Evolutionary conservation across 2,888 invertebrate species (phyloP), one percentile per base, ranked within the genome.

Genomic region (Siphlonurus alternatus): DNA sequence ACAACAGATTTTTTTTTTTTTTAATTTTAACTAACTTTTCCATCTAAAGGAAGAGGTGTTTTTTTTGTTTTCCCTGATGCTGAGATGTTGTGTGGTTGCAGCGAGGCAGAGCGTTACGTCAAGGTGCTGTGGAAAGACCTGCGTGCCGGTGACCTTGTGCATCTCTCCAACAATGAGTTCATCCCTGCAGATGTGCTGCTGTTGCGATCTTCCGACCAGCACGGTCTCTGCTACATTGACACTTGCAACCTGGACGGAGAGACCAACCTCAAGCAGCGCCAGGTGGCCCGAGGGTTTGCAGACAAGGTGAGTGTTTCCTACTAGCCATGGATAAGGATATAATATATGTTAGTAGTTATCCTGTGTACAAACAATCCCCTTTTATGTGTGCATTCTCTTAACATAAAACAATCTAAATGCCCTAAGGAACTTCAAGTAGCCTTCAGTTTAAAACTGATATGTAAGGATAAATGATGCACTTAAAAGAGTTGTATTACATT

Each of bases 191-290:
- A 98, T 76, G 87, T 98, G 73, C 80, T 98, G 66, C 78, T 98
- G 65, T 79, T 97, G 66, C 83, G 88, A 71, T 89, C 93, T 65
- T 93, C 93, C 71, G 94, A 93, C 77, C 83, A 87, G 7, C 83
- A 88, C 72, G 96, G 96, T 56, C 80, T 90, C 65, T 95, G 94
- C 74, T 95, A 92, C 77, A 85, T 97, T 69, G 97, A 97, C 77
- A 97, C 97, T 0, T 92, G 93, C 73, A 96, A 97, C 78, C 79
- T 97, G 72, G 97, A 97, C 73, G 97, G 97, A 10, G 97, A 97
- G 78, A 91, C 93, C 60, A 97, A 96, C 78, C 80, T 97, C 67
- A 97, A 97, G 75, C 93, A 94, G 74, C 81, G 96, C 69, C 85
- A 91, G 74, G 89, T 92, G 60, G 87, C 86, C n/a, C 76, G 84